Percentiles rank a stretch among this genome's conserved stretches.
phyloP scores from a whole-genome alignment of 1,140 invertebrate species.

The Venustaconcha ellipsiformis region DNA sequence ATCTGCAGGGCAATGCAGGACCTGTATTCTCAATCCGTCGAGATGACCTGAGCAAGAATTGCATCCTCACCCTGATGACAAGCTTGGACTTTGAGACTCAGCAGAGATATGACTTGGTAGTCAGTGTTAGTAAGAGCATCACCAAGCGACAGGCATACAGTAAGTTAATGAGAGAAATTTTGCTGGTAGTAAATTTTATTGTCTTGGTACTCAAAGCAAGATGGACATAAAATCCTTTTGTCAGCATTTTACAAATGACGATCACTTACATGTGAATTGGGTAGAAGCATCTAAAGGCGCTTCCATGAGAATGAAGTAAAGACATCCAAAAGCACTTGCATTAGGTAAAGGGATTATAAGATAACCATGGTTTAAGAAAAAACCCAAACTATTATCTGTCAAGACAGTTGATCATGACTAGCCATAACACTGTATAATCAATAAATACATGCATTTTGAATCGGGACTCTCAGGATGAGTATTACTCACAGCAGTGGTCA shows the following conservation, averaged over 20 bases:
- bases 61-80: conserved; percentile 6
- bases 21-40: conserved; percentile 16
- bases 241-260: not conserved
- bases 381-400: no score
- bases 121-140: conserved; percentile 2
- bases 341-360: no score
- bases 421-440: no score
- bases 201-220: not conserved
- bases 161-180: conserved; percentile 12
- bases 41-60: conserved; percentile 15
- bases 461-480: no score
- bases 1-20: conserved; percentile 2
- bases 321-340: no score
- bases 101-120: conserved; percentile 3
- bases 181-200: not conserved
- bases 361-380: no score
- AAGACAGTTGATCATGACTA: no score
- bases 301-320: no score
- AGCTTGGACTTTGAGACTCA: conserved; percentile 18
- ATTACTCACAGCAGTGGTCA: no score
- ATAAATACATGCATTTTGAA: no score
- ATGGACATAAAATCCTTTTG: not conserved
- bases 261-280: no score
- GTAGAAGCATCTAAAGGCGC: no score
- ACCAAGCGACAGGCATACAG: conserved; percentile 11